Conservation (phyloP, 1,140 invertebrate genomes). For the Cyclina sinensis region DNA sequence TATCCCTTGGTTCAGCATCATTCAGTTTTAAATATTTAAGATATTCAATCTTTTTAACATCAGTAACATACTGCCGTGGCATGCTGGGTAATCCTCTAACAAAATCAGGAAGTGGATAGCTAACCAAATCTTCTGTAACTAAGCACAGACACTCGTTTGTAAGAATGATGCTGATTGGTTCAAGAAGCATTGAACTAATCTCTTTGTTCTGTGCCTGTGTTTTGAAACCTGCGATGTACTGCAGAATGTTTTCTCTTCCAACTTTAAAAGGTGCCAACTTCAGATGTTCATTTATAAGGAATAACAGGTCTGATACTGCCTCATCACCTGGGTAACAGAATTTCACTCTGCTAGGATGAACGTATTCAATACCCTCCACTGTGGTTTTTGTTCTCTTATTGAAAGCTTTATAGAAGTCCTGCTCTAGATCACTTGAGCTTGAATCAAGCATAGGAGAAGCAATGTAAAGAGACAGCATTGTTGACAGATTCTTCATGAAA, state of each 20-base stretch:
- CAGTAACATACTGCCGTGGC: slow-evolving; percentile 78
- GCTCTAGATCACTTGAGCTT: slow-evolving; percentile 77
- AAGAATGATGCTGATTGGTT: slow-evolving; percentile 81
- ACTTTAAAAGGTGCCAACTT: slow-evolving; percentile 43
- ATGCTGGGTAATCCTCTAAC: slow-evolving; percentile 81
- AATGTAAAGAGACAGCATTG: slow-evolving; percentile 75
- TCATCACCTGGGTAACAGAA: slow-evolving; percentile 85
- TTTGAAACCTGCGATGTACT: slow-evolving; percentile 79
- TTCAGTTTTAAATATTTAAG: slow-evolving; percentile 79
- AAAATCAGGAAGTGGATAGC: slow-evolving; percentile 85
- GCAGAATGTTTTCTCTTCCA: slow-evolving; percentile 72
- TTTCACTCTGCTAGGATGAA: slow-evolving; percentile 81
- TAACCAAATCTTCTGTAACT: slow-evolving; percentile 82
- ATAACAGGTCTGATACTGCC: slow-evolving; percentile 81
- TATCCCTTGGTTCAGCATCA: slow-evolving; percentile 68
- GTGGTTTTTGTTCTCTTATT: slow-evolving; percentile 78
- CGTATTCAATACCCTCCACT: slow-evolving; percentile 80
- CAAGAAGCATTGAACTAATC: slow-evolving; percentile 56
- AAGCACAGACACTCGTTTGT: slow-evolving; percentile 82
- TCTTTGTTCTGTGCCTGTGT: slow-evolving; percentile 65
- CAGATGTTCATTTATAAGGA: slow-evolving; percentile 78
- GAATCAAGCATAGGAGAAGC: slow-evolving; percentile 78
- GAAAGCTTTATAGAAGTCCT: slow-evolving; percentile 83
- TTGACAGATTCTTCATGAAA: slow-evolving; percentile 80
- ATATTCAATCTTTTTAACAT: slow-evolving; percentile 80